Base-by-base conservation (phyloP, 2,113 vertebrate genomes). In the Melanerpes formicivorus region DNA sequence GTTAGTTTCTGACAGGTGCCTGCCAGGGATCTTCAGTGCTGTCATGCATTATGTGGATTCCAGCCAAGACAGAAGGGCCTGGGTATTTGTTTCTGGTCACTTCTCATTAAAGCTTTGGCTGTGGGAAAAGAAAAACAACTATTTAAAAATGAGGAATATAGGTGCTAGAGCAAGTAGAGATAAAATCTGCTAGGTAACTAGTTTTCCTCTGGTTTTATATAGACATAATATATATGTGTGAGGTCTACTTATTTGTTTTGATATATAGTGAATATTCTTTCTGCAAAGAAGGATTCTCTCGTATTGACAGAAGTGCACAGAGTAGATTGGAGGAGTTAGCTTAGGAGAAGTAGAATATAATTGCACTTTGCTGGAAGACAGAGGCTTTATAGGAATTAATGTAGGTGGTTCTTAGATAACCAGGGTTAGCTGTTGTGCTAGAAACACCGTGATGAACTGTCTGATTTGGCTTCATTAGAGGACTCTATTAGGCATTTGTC, bases 1-100 rank as follows among this genome's bases (percentile, higher is more conserved):
- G 94, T 96, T 95, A 95, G 92, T 88, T 97, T 97, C 95, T 98
- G 97, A 97, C 97, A 97, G 97, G 96, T 97, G 96, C 97, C 96
- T 90, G 90, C 97, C 96, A 97, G 97, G 97, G 97, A 97, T 96
- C 95, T 96, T 97, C 95, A 90, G 95, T 93, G 97, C 97, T 96
- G 95, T 97, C 96, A 79, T 95, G 95, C 97, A 96, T 96, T 96
- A 96, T 91, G 81, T 97, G 96, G 95, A 97, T 96, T 97, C 96
- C 95, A 95, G 97, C 97, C 97, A 97, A 97, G 79, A 96, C 90
- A 95, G 95, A 95, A 97, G 76, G 82, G 90, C 90, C 83, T 48
- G 90, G 70, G 54, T 87, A 54, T 95, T 96, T 86, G 94, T 96
- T 97, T 97, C 96, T 95, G 80, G 97, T 97, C 97, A 92, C 94